These are phyloP conservation scores for Drosophila navojoa DNA, from an alignment of 1,140 invertebrate species.

Conservation along the genomic window DNA sequence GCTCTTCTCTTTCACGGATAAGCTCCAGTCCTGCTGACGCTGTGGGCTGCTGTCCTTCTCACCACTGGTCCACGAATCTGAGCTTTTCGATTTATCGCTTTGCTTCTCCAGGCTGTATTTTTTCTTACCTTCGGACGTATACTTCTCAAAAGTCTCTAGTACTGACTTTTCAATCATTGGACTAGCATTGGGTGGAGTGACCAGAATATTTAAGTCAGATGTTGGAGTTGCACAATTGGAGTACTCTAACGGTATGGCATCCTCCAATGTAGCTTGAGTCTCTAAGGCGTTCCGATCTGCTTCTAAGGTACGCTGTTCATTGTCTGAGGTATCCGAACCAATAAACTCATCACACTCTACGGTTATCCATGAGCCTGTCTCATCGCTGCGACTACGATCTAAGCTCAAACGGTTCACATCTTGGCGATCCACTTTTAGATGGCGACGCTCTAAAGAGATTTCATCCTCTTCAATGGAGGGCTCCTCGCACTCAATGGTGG, in stretches of 20 bases:
- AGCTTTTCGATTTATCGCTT: conserved; percentile 88
- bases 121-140: conserved; percentile 68
- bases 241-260: conserved; percentile 74
- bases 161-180: conserved; percentile 80
- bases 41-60: conserved; percentile 86
- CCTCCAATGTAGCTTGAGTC: conserved; percentile 80
- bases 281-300: conserved; percentile 77
- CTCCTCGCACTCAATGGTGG: conserved; percentile 82
- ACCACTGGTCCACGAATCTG: conserved; percentile 87
- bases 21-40: conserved; percentile 80
- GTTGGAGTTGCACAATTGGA: conserved; percentile 81
- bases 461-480: conserved; percentile 80
- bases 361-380: conserved; percentile 86
- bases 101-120: conserved; percentile 86
- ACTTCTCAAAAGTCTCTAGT: conserved; percentile 74
- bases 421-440: conserved; percentile 69
- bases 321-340: conserved; percentile 85
- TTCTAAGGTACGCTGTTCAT: conserved; percentile 74
- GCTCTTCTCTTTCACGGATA: conserved; percentile 86
- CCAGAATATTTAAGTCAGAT: conserved; percentile 75
- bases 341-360: conserved; percentile 87
- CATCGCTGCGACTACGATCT: conserved; percentile 86
- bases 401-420: conserved; percentile 76
- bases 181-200: conserved; percentile 79
- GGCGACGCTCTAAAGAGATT: conserved; percentile 62